A percentile compares a stretch with the other conserved stretches of the same genome.
phyloP scores from a whole-genome alignment of 1,140 invertebrate species.

The Monomorium pharaonis region DNA sequence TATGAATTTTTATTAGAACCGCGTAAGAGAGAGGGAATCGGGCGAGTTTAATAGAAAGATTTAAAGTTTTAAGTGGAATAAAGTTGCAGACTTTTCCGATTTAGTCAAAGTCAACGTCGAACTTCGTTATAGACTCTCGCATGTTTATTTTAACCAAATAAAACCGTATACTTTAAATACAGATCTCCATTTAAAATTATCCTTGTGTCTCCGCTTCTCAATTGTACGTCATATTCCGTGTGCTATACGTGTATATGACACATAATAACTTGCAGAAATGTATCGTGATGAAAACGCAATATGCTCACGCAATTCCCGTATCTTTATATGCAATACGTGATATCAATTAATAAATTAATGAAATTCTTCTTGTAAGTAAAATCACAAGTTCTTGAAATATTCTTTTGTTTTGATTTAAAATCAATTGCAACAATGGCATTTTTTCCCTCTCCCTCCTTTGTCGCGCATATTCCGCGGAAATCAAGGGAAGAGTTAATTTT shows the following conservation, averaged over 20 bases:
- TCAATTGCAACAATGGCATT: not conserved
- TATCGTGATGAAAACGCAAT: not conserved
- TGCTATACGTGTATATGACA: not conserved
- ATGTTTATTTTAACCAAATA: constrained; percentile 47
- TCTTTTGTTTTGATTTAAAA: not conserved
- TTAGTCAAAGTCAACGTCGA: constrained; percentile 52
- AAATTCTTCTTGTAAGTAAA: not conserved
- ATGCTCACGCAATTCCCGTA: too few relatives aligned
- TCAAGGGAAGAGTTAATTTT: not conserved
- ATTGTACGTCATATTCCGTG: too few relatives aligned
- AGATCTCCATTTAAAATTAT: not conserved
- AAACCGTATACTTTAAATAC: not conserved
- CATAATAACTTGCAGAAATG: not conserved
- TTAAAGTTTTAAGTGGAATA: constrained; percentile 48
- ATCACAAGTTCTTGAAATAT: not conserved
- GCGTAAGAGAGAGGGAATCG: constrained; percentile 21
- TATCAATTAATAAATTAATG: not conserved
- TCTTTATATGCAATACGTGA: not conserved
- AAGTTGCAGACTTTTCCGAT: constrained; percentile 43
- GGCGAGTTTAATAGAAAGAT: constrained; percentile 54
- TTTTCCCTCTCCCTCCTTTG: not conserved
- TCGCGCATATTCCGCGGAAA: not conserved
- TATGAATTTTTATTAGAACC: constrained; percentile 45
- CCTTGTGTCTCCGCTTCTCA: too few relatives aligned
- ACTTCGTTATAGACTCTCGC: constrained; percentile 2